These are phyloP conservation scores for Eclectus roratus DNA, from an alignment of 2,113 vertebrate species.

Conservation along the genomic window DNA sequence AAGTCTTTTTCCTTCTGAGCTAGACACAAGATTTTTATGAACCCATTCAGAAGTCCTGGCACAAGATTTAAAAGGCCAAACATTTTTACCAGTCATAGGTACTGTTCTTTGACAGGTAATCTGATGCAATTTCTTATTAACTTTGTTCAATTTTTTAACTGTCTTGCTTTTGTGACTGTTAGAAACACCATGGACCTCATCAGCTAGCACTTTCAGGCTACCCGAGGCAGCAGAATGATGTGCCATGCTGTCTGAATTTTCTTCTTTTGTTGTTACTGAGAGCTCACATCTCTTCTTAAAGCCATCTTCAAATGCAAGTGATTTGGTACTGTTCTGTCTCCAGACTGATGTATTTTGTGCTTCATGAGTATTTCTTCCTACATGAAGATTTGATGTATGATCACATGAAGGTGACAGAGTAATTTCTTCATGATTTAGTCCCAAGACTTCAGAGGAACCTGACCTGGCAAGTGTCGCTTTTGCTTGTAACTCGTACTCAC, in stretches of 20 bases:
- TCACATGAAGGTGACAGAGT: background rate
- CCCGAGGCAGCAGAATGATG: background rate
- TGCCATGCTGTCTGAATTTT: background rate
- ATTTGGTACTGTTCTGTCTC: constrained; percentile 1
- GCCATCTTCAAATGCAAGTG: background rate
- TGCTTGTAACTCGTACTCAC: background rate
- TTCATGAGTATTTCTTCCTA: background rate
- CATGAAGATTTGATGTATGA: background rate
- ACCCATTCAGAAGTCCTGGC: constrained; percentile 68
- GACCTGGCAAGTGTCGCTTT: constrained; percentile 10
- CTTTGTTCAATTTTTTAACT: background rate
- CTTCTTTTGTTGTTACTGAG: background rate
- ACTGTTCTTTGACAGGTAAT: constrained; percentile 67
- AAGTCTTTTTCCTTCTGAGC: constrained; percentile 4
- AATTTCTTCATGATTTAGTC: background rate
- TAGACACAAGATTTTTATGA: constrained; percentile 17
- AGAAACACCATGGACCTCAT: background rate
- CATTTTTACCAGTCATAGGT: constrained; percentile 74
- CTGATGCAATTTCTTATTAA: background rate
- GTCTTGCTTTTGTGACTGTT: background rate
- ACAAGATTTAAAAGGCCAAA: constrained; percentile 75
- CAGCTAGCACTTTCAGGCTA: background rate
- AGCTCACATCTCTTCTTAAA: constrained; percentile 4
- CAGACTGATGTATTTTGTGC: background rate
- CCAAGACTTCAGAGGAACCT: background rate